A percentile compares a stretch with the other conserved stretches of the same genome.
Conservation (phyloP, 2,113 vertebrate species). For the Pedionomus torquatus region DNA sequence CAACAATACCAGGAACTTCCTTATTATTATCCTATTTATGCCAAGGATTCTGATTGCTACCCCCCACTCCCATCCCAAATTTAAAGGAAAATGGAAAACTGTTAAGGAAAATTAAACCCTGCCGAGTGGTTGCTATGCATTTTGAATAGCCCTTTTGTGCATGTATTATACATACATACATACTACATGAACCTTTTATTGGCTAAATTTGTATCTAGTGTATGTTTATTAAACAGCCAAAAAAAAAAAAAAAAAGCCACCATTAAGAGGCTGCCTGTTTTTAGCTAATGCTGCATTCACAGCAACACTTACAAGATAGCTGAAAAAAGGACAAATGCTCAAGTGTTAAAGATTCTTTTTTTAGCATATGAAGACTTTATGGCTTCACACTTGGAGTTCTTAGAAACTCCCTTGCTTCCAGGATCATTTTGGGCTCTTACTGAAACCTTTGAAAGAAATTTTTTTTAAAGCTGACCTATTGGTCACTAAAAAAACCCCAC, state of each 20-base stretch:
- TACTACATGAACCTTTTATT: constrained; percentile 53
- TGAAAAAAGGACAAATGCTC: constrained; percentile 35
- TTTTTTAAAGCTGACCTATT: neutral
- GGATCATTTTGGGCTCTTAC: neutral
- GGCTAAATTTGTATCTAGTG: constrained; percentile 57
- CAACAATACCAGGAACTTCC: constrained; percentile 47
- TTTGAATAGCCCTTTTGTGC: constrained; percentile 60
- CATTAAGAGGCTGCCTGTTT: constrained; percentile 4
- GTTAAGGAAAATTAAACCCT: constrained; percentile 64
- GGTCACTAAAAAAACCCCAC: neutral
- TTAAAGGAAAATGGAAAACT: constrained; percentile 62
- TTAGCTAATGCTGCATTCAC: neutral
- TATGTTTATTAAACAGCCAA: constrained; percentile 47
- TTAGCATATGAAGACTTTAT: constrained; percentile 33
- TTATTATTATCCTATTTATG: constrained; percentile 60
- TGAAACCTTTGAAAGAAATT: neutral
- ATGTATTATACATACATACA: constrained; percentile 51
- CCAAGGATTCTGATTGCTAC: constrained; percentile 44
- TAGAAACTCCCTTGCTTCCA: neutral
- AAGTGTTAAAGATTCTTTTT: constrained; percentile 14
- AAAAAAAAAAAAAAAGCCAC: neutral
- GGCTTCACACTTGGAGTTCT: constrained; percentile 33
- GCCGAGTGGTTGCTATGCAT: constrained; percentile 50
- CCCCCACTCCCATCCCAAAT: constrained; percentile 45
- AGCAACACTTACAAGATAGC: neutral